Evolutionary conservation across 2,113 vertebrate genomes (phyloP).

Genomic region (Elgaria multicarinata): DNA sequence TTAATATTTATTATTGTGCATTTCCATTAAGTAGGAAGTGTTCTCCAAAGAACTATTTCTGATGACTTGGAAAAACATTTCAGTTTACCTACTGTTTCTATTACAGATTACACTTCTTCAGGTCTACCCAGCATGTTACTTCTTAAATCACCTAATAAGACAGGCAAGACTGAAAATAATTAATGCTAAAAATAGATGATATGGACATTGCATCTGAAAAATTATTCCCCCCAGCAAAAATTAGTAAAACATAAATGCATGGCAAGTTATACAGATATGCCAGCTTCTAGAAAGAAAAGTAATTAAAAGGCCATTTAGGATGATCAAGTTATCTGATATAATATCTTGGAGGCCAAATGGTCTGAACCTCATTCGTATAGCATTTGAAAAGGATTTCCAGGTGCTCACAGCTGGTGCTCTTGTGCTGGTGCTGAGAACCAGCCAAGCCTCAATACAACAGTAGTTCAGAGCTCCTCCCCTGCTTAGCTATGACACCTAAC

Average conservation of each 20-base stretch:
- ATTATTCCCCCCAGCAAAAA: neutral
- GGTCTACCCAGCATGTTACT: neutral
- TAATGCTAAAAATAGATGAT: constrained; percentile 30
- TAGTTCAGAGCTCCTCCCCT: no score
- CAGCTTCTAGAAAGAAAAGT: neutral
- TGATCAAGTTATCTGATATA: neutral
- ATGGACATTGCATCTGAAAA: constrained; percentile 26
- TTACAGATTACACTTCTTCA: neutral
- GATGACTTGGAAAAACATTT: neutral
- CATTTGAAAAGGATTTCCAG: neutral
- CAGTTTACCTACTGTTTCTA: neutral
- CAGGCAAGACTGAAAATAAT: constrained; percentile 31
- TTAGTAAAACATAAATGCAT: constrained; percentile 5
- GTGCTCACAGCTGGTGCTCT: neutral
- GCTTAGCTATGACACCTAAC: neutral
- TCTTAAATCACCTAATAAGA: constrained; percentile 18
- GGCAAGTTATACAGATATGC: neutral
- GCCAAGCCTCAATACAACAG: neutral
- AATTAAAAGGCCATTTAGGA: neutral
- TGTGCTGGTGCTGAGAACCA: neutral
- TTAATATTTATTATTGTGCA: constrained; percentile 9
- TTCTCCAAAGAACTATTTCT: constrained; percentile 24
- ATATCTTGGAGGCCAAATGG: neutral
- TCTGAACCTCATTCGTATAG: neutral
- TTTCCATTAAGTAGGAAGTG: neutral